Evolutionary conservation across 2,888 invertebrate species (phyloP).

Genomic region (Creontiades dilutus): DNA sequence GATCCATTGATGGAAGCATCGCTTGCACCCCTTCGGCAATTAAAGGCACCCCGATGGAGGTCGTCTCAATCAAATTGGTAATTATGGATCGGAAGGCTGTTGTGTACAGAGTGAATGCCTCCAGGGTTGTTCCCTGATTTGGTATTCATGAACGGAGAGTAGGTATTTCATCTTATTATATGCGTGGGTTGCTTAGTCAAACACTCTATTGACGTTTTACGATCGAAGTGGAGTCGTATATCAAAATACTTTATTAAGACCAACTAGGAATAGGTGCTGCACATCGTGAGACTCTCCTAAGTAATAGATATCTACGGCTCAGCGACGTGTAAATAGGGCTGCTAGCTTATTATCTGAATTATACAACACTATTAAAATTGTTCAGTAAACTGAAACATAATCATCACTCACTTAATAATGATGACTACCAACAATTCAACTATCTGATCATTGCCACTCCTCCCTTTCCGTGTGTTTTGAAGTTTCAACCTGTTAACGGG

Average conservation of each 20-base stretch:
- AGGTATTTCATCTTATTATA: constrained; percentile 29
- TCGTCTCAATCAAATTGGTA: constrained; percentile 29
- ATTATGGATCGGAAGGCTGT: constrained; percentile 10
- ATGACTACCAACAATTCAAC: too few relatives aligned
- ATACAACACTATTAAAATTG: too few relatives aligned
- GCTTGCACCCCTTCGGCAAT: background rate
- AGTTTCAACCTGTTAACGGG: too few relatives aligned
- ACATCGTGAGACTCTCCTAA: too few relatives aligned
- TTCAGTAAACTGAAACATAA: too few relatives aligned
- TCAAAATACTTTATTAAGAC: background rate
- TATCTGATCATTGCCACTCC: too few relatives aligned
- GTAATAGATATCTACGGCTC: too few relatives aligned
- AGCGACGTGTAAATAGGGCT: too few relatives aligned
- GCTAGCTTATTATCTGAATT: too few relatives aligned
- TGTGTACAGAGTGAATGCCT: constrained; percentile 20
- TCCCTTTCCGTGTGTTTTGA: too few relatives aligned
- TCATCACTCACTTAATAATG: too few relatives aligned
- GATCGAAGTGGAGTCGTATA: constrained; percentile 11
- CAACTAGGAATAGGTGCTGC: background rate
- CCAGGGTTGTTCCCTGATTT: background rate
- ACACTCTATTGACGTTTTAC: constrained; percentile 3
- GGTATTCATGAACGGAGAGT: constrained; percentile 5
- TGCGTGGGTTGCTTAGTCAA: constrained; percentile 2
- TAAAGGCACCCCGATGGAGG: background rate
- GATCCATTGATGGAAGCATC: background rate